A percentile compares a stretch with the other conserved stretches of the same genome.
phyloP scores from a whole-genome alignment of 2,113 vertebrate genomes.

The Chamaea fasciata region DNA sequence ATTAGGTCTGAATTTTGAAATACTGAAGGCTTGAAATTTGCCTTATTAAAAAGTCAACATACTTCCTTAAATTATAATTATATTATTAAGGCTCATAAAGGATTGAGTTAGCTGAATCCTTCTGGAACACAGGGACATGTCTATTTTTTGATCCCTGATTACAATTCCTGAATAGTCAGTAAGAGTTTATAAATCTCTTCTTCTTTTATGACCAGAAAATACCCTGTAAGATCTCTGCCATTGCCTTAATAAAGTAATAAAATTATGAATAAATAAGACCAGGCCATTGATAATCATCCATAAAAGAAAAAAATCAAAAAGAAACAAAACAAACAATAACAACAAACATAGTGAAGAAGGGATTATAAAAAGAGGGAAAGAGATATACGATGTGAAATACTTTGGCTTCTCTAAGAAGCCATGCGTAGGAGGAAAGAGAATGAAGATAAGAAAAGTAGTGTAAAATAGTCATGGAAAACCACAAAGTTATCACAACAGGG shows the following conservation, averaged over 20 bases:
- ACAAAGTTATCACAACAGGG: background rate
- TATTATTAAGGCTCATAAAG: background rate
- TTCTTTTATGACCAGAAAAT: background rate
- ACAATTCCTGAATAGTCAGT: background rate
- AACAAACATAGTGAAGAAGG: background rate
- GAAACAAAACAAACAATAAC: background rate
- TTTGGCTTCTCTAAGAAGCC: background rate
- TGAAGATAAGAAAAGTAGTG: background rate
- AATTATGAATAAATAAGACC: background rate
- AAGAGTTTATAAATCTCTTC: background rate
- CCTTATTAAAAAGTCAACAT: background rate
- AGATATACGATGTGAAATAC: background rate
- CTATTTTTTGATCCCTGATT: background rate
- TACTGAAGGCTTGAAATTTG: background rate
- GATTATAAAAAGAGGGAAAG: background rate
- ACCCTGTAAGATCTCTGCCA: background rate
- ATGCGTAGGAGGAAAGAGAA: background rate
- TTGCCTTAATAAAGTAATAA: background rate
- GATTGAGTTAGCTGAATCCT: background rate
- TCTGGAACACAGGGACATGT: background rate
- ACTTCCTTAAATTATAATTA: background rate
- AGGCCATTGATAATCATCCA: background rate
- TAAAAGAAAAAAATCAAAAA: background rate
- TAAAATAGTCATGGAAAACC: background rate
- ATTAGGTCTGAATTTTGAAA: background rate